Evolutionary conservation across 2,888 invertebrate species (phyloP).

Genomic region (Ochropleura leucogaster): DNA sequence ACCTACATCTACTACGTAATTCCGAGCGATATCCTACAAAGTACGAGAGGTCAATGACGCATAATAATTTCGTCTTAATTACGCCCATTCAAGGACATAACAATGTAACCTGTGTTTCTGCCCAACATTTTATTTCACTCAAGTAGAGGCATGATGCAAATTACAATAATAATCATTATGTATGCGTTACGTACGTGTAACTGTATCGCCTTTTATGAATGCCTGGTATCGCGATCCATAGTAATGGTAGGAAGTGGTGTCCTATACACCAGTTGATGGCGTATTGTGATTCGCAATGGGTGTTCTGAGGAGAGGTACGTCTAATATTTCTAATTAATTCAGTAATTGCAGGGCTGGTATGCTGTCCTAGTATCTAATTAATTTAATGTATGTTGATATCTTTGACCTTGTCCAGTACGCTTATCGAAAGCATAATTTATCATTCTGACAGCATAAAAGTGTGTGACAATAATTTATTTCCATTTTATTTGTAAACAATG

Average conservation of each 20-base stretch:
- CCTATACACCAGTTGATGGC: constrained; percentile 69
- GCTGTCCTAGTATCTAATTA: constrained; percentile 46
- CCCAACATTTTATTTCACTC: constrained; percentile 53
- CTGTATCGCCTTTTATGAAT: constrained; percentile 83
- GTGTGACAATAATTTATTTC: constrained; percentile 25
- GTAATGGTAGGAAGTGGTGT: constrained; percentile 75
- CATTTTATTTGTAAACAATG: constrained; percentile 48
- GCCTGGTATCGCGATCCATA: constrained; percentile 70
- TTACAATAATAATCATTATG: constrained; percentile 80
- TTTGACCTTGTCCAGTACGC: constrained; percentile 53
- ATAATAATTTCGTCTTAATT: constrained; percentile 48
- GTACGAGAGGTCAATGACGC: constrained; percentile 46
- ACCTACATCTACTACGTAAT: constrained; percentile 11
- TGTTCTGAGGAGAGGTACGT: constrained; percentile 75
- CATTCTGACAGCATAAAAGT: constrained; percentile 27
- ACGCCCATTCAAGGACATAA: constrained; percentile 52
- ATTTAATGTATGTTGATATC: constrained; percentile 33
- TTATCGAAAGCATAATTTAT: constrained; percentile 49
- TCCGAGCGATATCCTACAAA: constrained; percentile 11
- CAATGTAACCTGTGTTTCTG: constrained; percentile 45
- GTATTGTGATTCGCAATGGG: constrained; percentile 73
- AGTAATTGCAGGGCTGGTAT: constrained; percentile 35
- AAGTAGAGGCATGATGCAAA: constrained; percentile 73
- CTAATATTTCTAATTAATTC: constrained; percentile 31
- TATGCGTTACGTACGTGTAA: constrained; percentile 82